Evolutionary conservation across 2,797 vertebrate genomes (phyloP).

Genomic region (Sciurus carolinensis): DNA sequence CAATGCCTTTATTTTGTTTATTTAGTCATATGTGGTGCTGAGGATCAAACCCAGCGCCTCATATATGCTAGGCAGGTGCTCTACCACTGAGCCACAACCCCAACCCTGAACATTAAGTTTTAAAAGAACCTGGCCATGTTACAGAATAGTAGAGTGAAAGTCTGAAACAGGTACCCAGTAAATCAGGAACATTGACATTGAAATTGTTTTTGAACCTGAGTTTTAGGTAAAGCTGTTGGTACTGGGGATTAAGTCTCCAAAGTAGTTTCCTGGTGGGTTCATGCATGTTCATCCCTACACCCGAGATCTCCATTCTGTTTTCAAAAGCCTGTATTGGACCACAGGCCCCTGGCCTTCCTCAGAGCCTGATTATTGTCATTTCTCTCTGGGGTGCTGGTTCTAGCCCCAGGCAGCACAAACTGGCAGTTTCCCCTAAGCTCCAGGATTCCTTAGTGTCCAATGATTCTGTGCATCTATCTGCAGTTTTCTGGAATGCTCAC

Average conservation of each 20-base stretch:
- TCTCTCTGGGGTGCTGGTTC: background rate
- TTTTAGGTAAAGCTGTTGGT: background rate
- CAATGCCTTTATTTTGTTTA: too few species aligned
- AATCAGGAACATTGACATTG: background rate
- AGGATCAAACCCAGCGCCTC: too few species aligned
- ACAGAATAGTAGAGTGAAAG: background rate
- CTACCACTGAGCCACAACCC: too few species aligned
- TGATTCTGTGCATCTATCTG: background rate
- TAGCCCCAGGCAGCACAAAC: background rate
- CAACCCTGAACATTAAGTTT: constrained; percentile 54
- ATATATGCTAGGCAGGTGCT: too few species aligned
- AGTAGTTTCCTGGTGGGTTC: background rate
- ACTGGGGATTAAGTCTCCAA: background rate
- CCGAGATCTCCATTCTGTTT: background rate
- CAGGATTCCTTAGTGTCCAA: background rate
- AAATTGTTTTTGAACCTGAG: background rate
- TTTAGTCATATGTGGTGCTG: too few species aligned
- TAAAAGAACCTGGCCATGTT: background rate
- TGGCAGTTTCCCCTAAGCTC: background rate
- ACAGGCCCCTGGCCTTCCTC: background rate
- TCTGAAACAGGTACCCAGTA: background rate
- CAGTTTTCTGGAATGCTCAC: background rate
- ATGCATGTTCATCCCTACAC: background rate
- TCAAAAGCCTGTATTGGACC: background rate
- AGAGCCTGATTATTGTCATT: too few species aligned